Conservation (phyloP, 2,888 invertebrate genomes). For the Xanthorhoe designata region DNA sequence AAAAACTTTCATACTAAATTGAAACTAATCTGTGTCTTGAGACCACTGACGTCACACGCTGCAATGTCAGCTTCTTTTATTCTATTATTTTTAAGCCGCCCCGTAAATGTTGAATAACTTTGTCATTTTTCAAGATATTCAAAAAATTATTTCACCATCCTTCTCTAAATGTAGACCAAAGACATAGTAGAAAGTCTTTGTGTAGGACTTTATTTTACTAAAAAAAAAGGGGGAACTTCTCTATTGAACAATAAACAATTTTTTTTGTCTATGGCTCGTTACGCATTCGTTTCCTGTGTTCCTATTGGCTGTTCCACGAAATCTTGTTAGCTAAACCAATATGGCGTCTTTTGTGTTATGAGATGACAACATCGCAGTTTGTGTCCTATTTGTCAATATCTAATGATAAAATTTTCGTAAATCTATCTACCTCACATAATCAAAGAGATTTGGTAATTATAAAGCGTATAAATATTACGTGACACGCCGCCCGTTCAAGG, state of each 20-base stretch:
- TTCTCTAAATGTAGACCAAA: too few species aligned
- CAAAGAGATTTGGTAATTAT: conserved; percentile 67
- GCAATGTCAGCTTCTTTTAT: too few species aligned
- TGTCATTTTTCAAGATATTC: too few species aligned
- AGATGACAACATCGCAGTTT: conserved; percentile 86
- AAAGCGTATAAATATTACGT: conserved; percentile 60
- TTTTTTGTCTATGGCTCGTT: conserved; percentile 48
- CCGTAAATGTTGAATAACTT: too few species aligned
- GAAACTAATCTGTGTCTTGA: too few species aligned
- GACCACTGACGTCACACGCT: too few species aligned
- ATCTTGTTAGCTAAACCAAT: conserved; percentile 63
- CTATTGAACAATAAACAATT: neutral
- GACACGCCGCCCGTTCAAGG: conserved; percentile 50
- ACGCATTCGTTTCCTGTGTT: conserved; percentile 37
- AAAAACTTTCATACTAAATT: too few species aligned
- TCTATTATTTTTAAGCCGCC: too few species aligned
- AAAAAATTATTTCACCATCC: too few species aligned
- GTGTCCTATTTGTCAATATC: conserved; percentile 77
- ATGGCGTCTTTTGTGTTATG: conserved; percentile 84
- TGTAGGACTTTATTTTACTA: too few species aligned
- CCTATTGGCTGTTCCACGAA: conserved; percentile 39
- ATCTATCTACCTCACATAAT: conserved; percentile 74
- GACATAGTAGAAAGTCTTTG: too few species aligned
- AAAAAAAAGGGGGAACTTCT: neutral
- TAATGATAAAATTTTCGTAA: conserved; percentile 63